phyloP scores from a whole-genome alignment of 2,888 invertebrate species.

The Stegana nigrithorax region DNA sequence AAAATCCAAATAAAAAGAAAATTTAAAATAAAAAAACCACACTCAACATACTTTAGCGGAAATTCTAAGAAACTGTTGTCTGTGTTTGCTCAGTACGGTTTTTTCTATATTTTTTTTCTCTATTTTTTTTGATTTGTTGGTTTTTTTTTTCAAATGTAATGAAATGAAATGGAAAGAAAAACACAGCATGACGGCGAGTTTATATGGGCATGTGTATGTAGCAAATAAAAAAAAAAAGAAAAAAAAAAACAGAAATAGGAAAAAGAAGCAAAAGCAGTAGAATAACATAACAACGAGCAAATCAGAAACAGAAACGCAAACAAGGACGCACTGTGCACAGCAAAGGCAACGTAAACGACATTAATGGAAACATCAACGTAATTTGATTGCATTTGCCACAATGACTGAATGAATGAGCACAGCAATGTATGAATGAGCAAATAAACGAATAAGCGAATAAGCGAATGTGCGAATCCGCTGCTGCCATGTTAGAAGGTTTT shows the following conservation, averaged over 20 bases:
- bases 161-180: slow-evolving; percentile 29
- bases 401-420: slow-evolving; percentile 49
- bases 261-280: slow-evolving; percentile 31
- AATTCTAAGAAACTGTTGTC: no score
- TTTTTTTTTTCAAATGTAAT: no score
- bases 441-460: not conserved
- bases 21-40: no score
- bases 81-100: no score
- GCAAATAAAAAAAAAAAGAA: slow-evolving; percentile 2
- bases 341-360: slow-evolving; percentile 53
- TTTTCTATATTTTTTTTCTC: no score
- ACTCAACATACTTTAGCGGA: no score
- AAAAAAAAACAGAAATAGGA: slow-evolving; percentile 26
- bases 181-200: slow-evolving; percentile 15
- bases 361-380: slow-evolving; percentile 61
- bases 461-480: not conserved
- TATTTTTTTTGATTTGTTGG: no score
- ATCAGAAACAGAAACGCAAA: slow-evolving; percentile 5
- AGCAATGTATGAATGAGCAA: not conserved
- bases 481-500: no score
- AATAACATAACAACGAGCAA: slow-evolving; percentile 6
- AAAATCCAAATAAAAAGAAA: no score
- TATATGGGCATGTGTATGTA: slow-evolving; percentile 2
- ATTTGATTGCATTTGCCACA: slow-evolving; percentile 57
- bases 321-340: not conserved